Evolutionary conservation across 2,113 vertebrate species (phyloP).

Genomic region (Fulica atra): DNA sequence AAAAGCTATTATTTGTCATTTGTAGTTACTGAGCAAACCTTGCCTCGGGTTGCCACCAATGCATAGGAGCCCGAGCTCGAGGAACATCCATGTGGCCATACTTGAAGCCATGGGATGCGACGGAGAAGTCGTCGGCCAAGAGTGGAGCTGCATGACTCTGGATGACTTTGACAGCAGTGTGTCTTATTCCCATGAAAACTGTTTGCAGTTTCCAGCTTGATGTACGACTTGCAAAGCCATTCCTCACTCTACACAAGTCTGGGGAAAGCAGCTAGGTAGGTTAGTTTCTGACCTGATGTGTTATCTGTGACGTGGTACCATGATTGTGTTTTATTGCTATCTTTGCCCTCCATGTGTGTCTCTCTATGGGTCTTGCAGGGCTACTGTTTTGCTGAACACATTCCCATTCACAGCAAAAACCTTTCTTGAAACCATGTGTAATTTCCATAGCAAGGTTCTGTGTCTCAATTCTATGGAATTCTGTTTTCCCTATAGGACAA

Average conservation of each 20-base stretch:
- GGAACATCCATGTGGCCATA: fast-evolving
- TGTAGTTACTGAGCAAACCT: neutral
- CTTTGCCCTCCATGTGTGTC: neutral
- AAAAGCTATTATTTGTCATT: neutral
- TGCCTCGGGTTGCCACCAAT: neutral
- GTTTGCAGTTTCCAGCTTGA: neutral
- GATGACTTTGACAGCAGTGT: neutral
- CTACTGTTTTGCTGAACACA: neutral
- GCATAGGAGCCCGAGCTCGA: fast-evolving
- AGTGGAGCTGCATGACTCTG: neutral
- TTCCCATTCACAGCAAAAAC: neutral
- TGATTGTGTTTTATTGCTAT: neutral
- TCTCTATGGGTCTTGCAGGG: neutral
- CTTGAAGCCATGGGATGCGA: neutral
- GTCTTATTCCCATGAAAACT: neutral
- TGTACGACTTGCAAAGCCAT: neutral
- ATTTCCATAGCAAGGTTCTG: neutral
- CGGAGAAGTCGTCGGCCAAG: neutral
- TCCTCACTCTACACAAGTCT: neutral
- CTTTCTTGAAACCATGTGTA: neutral
- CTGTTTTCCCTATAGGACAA: neutral
- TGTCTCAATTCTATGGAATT: neutral
- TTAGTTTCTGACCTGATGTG: neutral
- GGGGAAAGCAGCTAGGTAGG: neutral
- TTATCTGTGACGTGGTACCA: neutral